phyloP scores from a whole-genome alignment of 2,797 vertebrate genomes.

The Lerista edwardsae region DNA sequence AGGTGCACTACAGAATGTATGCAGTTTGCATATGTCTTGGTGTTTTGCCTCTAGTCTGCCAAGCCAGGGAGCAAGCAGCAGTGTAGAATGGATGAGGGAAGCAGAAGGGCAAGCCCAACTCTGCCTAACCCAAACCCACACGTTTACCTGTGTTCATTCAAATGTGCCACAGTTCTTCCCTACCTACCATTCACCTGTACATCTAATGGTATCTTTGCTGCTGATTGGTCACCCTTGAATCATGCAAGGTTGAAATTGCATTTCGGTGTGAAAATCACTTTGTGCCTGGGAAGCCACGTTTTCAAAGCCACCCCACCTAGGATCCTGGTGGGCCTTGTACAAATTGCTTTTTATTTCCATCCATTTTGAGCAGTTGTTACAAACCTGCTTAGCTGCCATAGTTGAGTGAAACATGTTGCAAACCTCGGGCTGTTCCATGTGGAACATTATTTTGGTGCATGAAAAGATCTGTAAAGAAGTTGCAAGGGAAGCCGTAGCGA shows the following conservation, averaged over 20 bases:
- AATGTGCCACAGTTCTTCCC: neutral
- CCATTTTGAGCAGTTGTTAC: neutral
- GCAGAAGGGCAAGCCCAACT: neutral
- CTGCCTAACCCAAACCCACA: neutral
- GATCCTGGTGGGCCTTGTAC: neutral
- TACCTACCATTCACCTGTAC: neutral
- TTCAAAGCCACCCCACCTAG: too few relatives aligned
- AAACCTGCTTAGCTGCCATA: neutral
- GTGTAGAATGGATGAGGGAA: neutral
- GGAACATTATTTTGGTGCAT: too few relatives aligned
- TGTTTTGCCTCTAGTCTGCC: too few relatives aligned
- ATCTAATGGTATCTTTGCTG: neutral
- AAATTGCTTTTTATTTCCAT: neutral
- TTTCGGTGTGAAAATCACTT: neutral
- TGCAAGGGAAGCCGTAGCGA: too few relatives aligned
- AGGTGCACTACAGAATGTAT: too few relatives aligned
- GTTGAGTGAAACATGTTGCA: neutral
- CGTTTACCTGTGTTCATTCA: neutral
- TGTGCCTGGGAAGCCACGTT: neutral
- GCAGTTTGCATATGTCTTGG: too few relatives aligned
- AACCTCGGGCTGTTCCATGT: too few relatives aligned
- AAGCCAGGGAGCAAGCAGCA: neutral
- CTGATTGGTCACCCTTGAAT: neutral
- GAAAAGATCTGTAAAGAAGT: neutral
- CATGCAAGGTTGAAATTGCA: neutral